Base-by-base conservation (phyloP, 64 coral and sea anemone species). In the Porites australiensis region DNA sequence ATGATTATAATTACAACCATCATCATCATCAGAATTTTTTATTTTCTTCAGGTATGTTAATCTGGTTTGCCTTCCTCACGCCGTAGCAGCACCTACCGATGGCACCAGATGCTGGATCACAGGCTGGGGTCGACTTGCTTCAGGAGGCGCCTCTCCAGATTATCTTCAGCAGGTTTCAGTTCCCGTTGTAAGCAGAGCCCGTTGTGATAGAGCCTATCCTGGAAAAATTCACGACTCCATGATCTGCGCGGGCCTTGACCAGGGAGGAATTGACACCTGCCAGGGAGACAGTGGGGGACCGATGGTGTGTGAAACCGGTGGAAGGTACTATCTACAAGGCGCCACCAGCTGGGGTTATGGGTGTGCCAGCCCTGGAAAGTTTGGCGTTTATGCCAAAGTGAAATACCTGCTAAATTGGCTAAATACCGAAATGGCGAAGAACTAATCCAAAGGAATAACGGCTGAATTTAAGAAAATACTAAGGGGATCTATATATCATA, bases 41-140 rank as follows among this genome's bases (percentile, higher is more conserved):
- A 15, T 64, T 64, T 14, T 64, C 16, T 14, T 54, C n/a, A 90
- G 89, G 64, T 8, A 82, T 50, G 78, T 90, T 10, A 80, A 90
- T 47, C 44, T 82, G 37, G 90, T 84, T 15, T 92, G 90, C 43
- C 80, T 62, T 46, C 90, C 79, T 16, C 59, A 62, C 11, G 19
- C 6, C 37, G 86, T 59, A 13, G 47, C 86, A 18, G 86, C 51
- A 19, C 86, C 86, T 12, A 49, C 58, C 18, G 80, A 92, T 13
- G 80, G 80, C 1, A 47, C 47, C 55, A 78, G 52, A 50, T 92
- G 90, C 50, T 92, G 90, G 90, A 77, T 92, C 80, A 92, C 90
- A 74, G 90, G 90, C 18, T 92, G 90, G 90, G 90, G 90, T 12
- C 80, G 70, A 66, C 81, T 92, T 19, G 45, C 90, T 4, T 92